phyloP scores from a whole-genome alignment of 1,140 invertebrate species.

The Ceratitis capitata region DNA sequence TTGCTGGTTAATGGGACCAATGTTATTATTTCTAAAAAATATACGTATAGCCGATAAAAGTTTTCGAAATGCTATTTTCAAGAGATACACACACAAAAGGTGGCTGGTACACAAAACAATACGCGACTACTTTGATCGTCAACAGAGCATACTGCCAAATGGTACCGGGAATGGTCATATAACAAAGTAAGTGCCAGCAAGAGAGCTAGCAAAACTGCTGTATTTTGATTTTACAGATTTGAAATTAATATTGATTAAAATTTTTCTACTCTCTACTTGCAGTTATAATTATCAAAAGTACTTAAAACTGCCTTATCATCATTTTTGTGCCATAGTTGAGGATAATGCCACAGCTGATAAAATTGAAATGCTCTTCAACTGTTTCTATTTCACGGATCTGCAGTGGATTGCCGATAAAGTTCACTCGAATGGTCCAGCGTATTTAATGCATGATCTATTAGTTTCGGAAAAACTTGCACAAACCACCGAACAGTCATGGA shows the following conservation, averaged over 20 bases:
- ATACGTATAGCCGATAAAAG: constrained; percentile 61
- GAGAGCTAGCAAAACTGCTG: too few relatives aligned
- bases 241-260: neutral
- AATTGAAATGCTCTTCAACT: constrained; percentile 61
- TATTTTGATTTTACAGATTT: too few relatives aligned
- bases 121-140: constrained; percentile 62
- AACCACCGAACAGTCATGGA: constrained; percentile 47
- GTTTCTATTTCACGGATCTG: constrained; percentile 70
- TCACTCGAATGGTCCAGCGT: constrained; percentile 70
- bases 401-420: constrained; percentile 81
- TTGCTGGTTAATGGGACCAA: constrained; percentile 65
- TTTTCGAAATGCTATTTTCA: constrained; percentile 57
- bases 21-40: constrained; percentile 60
- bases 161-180: constrained; percentile 25
- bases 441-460: constrained; percentile 58
- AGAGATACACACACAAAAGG: constrained; percentile 58
- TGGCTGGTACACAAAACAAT: constrained; percentile 63
- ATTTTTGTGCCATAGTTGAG: constrained; percentile 63
- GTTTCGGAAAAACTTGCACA: constrained; percentile 53
- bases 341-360: constrained; percentile 59
- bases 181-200: constrained; percentile 32
- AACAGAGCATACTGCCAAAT: constrained; percentile 56
- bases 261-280: constrained; percentile 50
- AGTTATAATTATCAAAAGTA: constrained; percentile 83
- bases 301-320: constrained; percentile 83